Base-by-base conservation (phyloP, 2,113 vertebrate genomes). In the Gnathonemus echidnorhynchus region DNA sequence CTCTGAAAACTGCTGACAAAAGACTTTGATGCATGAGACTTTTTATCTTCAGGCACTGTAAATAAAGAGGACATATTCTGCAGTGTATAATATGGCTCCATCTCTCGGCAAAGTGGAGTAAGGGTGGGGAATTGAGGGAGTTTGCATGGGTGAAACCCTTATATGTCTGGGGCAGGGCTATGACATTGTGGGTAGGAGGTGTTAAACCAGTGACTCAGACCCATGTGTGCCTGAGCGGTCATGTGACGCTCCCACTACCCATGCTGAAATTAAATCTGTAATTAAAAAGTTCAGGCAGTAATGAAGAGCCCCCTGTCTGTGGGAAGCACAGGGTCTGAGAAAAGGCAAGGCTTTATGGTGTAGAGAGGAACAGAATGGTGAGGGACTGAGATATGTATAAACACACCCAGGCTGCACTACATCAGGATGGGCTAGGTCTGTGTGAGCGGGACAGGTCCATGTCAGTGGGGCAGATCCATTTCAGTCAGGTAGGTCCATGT, bases 1-100 rank as follows among this genome's bases (percentile, higher is more conserved):
- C 48, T 39, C 90, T 74, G 86, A 70, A 91, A 91, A 91, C 46
- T 91, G 90, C 91, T 92, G 92, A 92, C 91, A 92, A 89, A 92
- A 92, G 86, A 35, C 90, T 88, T 89, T 90, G 91, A 90, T 89
- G 91, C 92, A 49, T 56, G 46, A 77, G 88, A 45, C 84, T 88
- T 90, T 66, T 88, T 89, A 91, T 92, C 74, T 50, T 88, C 88
- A 87, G 84, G 88, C 62, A 86, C 91, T 66, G 90, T 91, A 91
- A 91, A 91, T 92, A 91, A 90, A 88, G 50, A 86, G 66, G 66
- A 85, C 70, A 89, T 91, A 80, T 83, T 27, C 49, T 27, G 87
- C 3, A 39, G 46, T 5, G 19, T 31, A 39, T n/a, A 74, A 87
- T 90, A 21, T 11, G 58, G 53, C 89, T 90, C 90, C 84, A 58